Base-by-base conservation (phyloP, 2,888 invertebrate species). In the Achlya flavicornis region DNA sequence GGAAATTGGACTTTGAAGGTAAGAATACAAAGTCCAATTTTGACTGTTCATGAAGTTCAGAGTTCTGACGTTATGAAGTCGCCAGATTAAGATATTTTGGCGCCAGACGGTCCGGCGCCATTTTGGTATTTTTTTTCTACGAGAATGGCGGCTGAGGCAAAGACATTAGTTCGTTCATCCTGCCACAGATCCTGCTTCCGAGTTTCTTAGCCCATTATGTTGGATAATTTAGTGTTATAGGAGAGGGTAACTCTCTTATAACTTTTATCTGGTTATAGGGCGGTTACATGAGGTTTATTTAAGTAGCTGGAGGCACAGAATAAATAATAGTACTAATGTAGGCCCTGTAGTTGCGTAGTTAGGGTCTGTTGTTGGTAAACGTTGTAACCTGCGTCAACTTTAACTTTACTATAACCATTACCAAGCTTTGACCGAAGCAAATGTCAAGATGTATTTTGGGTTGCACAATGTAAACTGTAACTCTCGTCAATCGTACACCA, bases 101-200 rank as follows among this genome's bases (percentile, higher is more conserved):
- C 91, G 91, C 87, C 91, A 87, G 86, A 83, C 87, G 62, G 89
- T 67, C 85, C 75, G 90, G 72, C 89, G 91, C 90, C 91, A 88
- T 87, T 61, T 86, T 89, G 85, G 71, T 84, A 84, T 80, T 75
- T 81, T 26, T 82, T 80, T 80, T 83, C 81, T 81, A 70, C 68
- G 70, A 74, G 71, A 68, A 53, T 19, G 19, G 53, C 53, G 53
- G 19, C 16, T 64, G 79, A 79, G 85, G 87, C 87, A 77, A 79
- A 76, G 83, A 78, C 85, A 83, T 83, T 77, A 75, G 67, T 76
- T 79, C 78, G 75, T 81, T 78, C 81, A 79, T 83, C 85, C 81
- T 63, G 79, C 86, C 91, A 90, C 91, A 90, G 88, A 79, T 83
- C 85, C 81, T 63, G 79, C 86, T 91, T 90, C 91, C 90, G 88